Conservation (phyloP, 2,797 vertebrate species). For the Scolopax bukidnonensis region DNA sequence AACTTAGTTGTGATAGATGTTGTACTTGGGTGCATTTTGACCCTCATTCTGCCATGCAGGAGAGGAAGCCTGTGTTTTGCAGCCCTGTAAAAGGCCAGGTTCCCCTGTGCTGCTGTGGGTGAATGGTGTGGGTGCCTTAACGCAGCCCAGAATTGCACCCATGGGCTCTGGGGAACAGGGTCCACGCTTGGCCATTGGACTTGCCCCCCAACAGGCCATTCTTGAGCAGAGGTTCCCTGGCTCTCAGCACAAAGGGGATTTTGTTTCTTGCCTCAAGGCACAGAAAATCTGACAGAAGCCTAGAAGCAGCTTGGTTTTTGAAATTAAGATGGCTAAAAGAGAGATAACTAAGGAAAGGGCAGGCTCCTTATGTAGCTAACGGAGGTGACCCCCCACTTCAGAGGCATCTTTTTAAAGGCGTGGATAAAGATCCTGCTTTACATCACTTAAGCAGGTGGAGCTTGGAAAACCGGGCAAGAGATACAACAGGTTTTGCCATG, state of each 20-base stretch:
- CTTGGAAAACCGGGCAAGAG: neutral
- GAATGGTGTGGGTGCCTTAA: rapidly evolving
- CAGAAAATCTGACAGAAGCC: neutral
- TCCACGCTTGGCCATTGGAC: neutral
- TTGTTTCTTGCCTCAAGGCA: rapidly evolving
- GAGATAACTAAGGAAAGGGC: neutral
- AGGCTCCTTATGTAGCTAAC: neutral
- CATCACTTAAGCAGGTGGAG: neutral
- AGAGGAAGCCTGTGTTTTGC: neutral
- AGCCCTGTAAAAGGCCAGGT: too few relatives aligned
- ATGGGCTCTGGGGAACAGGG: rapidly evolving
- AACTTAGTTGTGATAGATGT: neutral
- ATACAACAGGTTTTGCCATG: neutral
- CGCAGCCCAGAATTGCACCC: neutral
- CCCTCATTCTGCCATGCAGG: rapidly evolving
- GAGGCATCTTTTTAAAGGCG: neutral
- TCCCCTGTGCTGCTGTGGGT: neutral
- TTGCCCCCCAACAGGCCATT: neutral
- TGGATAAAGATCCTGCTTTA: neutral
- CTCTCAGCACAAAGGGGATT: neutral
- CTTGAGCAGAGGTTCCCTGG: neutral
- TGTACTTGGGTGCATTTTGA: rapidly evolving
- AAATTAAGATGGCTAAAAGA: neutral
- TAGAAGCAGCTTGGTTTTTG: neutral
- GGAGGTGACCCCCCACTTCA: neutral